phyloP scores from a whole-genome alignment of 2,797 vertebrate genomes.

The Tenualosa ilisha region DNA sequence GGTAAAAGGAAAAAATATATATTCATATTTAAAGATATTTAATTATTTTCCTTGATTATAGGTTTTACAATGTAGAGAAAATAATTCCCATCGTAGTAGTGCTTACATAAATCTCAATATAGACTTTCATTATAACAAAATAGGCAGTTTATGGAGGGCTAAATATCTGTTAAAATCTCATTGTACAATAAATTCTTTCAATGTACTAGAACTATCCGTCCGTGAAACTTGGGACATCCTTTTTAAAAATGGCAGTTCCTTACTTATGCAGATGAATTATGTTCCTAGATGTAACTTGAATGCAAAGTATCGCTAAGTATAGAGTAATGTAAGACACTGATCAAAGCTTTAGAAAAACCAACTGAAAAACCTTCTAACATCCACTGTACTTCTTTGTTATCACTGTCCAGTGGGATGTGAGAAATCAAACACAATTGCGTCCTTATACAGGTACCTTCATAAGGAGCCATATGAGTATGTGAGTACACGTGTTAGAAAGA shows the following conservation, averaged over 20 bases:
- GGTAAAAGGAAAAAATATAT: slow-evolving; percentile 81
- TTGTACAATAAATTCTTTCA: slow-evolving; percentile 67
- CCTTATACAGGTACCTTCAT: slow-evolving; percentile 38
- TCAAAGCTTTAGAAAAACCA: slow-evolving; percentile 58
- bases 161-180: slow-evolving; percentile 93
- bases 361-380: slow-evolving; percentile 56
- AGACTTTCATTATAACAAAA: slow-evolving; percentile 98
- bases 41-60: slow-evolving; percentile 63
- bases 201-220: slow-evolving; percentile 71
- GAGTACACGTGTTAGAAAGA: slow-evolving; percentile 43
- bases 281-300: slow-evolving; percentile 59
- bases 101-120: slow-evolving; percentile 94
- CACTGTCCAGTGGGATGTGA: slow-evolving; percentile 24
- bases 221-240: slow-evolving; percentile 64
- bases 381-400: slow-evolving; percentile 31
- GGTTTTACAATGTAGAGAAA: slow-evolving; percentile 89
- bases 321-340: slow-evolving; percentile 74
- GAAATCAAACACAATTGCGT: slow-evolving; percentile 49
- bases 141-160: slow-evolving; percentile 97
- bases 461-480: slow-evolving; percentile 41
- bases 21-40: slow-evolving; percentile 74
- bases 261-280: slow-evolving; percentile 60
- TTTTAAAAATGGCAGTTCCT: slow-evolving; percentile 70
- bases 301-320: slow-evolving; percentile 63
- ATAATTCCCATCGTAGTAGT: slow-evolving; percentile 91